phyloP scores from a whole-genome alignment of 2,888 invertebrate genomes.

The Plagodis pulveraria region DNA sequence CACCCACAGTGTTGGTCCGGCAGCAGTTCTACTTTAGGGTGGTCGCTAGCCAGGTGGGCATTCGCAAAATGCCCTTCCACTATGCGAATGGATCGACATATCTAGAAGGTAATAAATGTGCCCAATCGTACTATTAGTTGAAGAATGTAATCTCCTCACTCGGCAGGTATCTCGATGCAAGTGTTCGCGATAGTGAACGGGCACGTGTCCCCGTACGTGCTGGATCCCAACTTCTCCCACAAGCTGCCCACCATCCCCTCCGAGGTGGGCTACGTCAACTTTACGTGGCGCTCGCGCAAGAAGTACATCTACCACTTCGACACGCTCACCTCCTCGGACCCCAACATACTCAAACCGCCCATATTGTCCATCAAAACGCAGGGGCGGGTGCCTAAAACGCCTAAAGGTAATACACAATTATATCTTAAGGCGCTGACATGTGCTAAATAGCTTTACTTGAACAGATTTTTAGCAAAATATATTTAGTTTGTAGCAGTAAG shows the following conservation, averaged over 20 bases:
- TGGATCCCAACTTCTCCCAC: conserved; percentile 95
- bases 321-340: conserved; percentile 92
- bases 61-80: too few species aligned
- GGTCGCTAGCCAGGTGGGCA: too few species aligned
- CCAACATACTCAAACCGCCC: conserved; percentile 93
- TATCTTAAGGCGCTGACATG: too few species aligned
- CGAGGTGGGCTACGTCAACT: conserved; percentile 95
- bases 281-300: conserved; percentile 95
- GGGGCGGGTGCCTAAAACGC: conserved; percentile 93
- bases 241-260: conserved; percentile 96
- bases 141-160: neutral
- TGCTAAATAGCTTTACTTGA: too few species aligned
- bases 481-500: too few species aligned
- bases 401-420: conserved; percentile 93
- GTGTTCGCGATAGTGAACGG: conserved; percentile 96
- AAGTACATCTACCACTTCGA: conserved; percentile 95
- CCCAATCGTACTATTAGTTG: too few species aligned
- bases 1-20: too few species aligned
- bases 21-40: too few species aligned
- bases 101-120: too few species aligned
- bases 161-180: conserved; percentile 92
- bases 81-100: too few species aligned
- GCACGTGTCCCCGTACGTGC: conserved; percentile 92
- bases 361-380: conserved; percentile 93
- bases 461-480: too few species aligned